Evolutionary conservation across 1,140 invertebrate species (phyloP).

Genomic region (Gyrodactylus salaris): DNA sequence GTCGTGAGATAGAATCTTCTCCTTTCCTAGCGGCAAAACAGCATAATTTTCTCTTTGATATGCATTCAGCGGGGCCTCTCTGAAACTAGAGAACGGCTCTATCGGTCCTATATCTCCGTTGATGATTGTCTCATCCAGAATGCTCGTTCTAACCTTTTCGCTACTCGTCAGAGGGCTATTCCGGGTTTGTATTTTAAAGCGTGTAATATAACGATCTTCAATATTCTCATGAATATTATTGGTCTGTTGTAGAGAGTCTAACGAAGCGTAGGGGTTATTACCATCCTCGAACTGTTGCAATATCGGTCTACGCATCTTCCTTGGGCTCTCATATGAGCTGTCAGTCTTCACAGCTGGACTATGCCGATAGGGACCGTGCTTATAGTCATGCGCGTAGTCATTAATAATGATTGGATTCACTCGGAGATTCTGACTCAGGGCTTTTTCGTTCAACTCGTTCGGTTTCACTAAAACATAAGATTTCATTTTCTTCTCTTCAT

Average conservation of each 20-base stretch:
- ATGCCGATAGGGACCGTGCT: not conserved
- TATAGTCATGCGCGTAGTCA: not conserved
- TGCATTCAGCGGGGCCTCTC: not conserved
- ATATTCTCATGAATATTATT: too few species aligned
- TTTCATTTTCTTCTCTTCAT: not conserved
- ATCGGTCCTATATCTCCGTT: too few species aligned
- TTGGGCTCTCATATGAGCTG: not conserved
- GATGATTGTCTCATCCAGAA: too few species aligned
- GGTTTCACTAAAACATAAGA: not conserved
- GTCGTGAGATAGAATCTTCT: not conserved
- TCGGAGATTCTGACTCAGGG: not conserved
- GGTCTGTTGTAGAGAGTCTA: too few species aligned
- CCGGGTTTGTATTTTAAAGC: too few species aligned
- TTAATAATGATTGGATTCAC: not conserved
- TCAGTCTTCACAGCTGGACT: not conserved
- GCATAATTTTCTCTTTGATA: not conserved
- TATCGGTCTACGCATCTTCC: too few species aligned
- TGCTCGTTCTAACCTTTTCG: too few species aligned
- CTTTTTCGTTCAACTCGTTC: not conserved
- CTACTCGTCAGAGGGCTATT: too few species aligned
- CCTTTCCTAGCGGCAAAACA: not conserved
- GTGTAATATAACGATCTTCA: too few species aligned
- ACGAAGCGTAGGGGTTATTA: not conserved
- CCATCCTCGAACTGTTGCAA: too few species aligned
- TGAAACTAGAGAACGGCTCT: not conserved